Percentiles rank a stretch among this genome's conserved stretches.
Conservation (phyloP, 2,888 invertebrate genomes). For the Stramonita haemastoma region DNA sequence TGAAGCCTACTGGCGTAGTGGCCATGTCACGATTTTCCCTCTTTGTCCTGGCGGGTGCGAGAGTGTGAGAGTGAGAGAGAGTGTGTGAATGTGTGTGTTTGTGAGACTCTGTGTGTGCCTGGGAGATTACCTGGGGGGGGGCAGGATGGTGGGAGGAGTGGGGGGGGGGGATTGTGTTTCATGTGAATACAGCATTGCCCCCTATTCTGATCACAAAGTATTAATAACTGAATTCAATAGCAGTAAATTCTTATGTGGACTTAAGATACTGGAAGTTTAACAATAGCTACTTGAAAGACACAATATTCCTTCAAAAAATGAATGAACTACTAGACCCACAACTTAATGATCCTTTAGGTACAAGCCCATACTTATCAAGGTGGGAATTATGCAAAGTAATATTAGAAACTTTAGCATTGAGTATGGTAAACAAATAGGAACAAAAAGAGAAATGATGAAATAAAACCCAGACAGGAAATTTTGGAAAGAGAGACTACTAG, state of each 20-base stretch:
- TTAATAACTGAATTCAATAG: background rate
- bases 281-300: background rate
- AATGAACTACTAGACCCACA: background rate
- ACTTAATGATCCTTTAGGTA: background rate
- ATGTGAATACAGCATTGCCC: background rate
- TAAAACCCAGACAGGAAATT: background rate
- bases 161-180: background rate
- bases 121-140: too few relatives aligned
- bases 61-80: too few relatives aligned
- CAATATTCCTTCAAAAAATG: background rate
- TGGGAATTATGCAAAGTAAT: background rate
- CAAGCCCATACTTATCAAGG: background rate
- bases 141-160: too few relatives aligned
- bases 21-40: too few relatives aligned
- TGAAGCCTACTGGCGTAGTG: too few relatives aligned
- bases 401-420: background rate
- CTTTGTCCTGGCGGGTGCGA: too few relatives aligned
- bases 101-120: too few relatives aligned
- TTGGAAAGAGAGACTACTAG: background rate
- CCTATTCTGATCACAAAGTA: background rate
- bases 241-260: background rate
- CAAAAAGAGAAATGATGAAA: background rate
- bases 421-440: background rate
- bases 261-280: background rate
- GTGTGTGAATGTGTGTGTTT: too few relatives aligned